Evolutionary conservation across 2,113 vertebrate species (phyloP).

Genomic region (Cheilinus undulatus): DNA sequence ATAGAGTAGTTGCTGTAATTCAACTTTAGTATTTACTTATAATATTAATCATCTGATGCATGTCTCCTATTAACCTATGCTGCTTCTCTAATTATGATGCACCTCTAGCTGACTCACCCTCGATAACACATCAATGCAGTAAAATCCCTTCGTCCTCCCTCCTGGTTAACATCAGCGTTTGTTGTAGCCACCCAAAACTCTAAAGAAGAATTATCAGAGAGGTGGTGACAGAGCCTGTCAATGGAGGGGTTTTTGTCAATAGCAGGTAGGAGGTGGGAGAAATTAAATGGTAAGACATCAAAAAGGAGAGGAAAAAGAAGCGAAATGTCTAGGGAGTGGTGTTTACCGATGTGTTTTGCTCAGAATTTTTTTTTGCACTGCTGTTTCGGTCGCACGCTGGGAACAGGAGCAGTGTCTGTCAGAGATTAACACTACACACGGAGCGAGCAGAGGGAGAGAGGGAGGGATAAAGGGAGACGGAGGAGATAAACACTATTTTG

Average conservation of each 20-base stretch:
- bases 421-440: conserved; percentile 72
- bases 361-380: conserved; percentile 36
- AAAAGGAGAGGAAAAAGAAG: conserved; percentile 46
- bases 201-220: conserved; percentile 37
- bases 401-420: conserved; percentile 67
- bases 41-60: no score
- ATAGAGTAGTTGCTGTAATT: neutral
- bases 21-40: no score
- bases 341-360: conserved; percentile 57
- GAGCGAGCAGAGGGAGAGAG: neutral
- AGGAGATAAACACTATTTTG: conserved; percentile 57
- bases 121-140: conserved; percentile 56
- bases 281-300: conserved; percentile 64
- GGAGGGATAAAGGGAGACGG: neutral
- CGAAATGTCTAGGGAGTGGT: conserved; percentile 53
- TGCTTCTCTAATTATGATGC: conserved; percentile 31
- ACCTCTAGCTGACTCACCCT: conserved; percentile 46
- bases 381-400: conserved; percentile 61
- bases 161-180: conserved; percentile 31
- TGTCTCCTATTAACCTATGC: neutral
- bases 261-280: conserved; percentile 59
- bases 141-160: conserved; percentile 22
- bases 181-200: conserved; percentile 55
- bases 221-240: conserved; percentile 36
- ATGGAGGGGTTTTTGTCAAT: conserved; percentile 60